Evolutionary conservation across 2,113 vertebrate genomes (phyloP).

Genomic region (Polypterus senegalus): DNA sequence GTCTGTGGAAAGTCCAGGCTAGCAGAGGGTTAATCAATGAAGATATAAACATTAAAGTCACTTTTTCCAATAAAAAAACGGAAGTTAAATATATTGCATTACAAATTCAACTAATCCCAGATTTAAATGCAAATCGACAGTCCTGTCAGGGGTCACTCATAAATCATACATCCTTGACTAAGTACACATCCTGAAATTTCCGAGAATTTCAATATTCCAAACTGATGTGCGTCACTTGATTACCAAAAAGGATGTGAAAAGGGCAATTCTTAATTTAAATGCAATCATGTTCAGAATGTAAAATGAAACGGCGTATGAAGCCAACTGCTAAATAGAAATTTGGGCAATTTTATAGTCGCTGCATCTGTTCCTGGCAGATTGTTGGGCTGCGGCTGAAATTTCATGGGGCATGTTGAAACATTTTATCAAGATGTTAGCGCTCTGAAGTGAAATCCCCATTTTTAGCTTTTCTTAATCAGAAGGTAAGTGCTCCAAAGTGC

Average conservation of each 20-base stretch:
- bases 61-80: no score
- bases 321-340: conserved; percentile 22
- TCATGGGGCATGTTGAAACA: background rate
- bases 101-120: conserved; percentile 36
- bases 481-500: no score
- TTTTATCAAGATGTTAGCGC: background rate
- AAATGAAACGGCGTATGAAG: conserved; percentile 27
- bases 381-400: background rate
- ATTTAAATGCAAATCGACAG: conserved; percentile 55
- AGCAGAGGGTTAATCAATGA: no score
- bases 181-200: conserved; percentile 32
- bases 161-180: conserved; percentile 51
- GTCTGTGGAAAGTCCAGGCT: no score
- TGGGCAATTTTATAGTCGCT: conserved; percentile 17
- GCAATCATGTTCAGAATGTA: conserved; percentile 39
- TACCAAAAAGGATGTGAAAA: conserved; percentile 40
- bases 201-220: conserved; percentile 42
- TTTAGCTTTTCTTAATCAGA: no score
- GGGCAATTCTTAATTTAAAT: conserved; percentile 34
- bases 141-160: conserved; percentile 44
- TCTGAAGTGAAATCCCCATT: no score
- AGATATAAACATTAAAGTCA: no score
- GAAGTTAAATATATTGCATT: conserved; percentile 30
- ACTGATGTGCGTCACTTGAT: conserved; percentile 38
- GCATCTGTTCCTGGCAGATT: conserved; percentile 4